A percentile compares a stretch with the other conserved stretches of the same genome.
Conservation (phyloP, 2,888 invertebrate genomes). For the Agrochola macilenta region DNA sequence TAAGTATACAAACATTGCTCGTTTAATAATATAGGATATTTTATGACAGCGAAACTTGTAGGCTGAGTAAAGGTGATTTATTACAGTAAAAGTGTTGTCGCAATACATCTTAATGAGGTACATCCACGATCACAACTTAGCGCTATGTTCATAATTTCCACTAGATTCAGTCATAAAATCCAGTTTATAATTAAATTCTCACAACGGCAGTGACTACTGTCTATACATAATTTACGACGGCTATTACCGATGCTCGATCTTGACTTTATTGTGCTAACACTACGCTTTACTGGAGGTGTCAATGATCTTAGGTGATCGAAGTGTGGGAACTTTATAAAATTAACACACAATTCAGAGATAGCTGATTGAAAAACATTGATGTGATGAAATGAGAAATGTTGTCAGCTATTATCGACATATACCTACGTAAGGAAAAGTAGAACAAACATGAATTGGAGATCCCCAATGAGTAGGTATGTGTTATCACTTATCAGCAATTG, state of each 20-base stretch:
- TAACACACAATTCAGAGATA: conserved; percentile 8
- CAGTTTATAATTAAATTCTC: conserved; percentile 24
- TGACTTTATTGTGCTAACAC: conserved; percentile 25
- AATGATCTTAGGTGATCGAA: conserved; percentile 30
- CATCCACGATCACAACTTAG: conserved; percentile 15
- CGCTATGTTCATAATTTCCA: conserved; percentile 12
- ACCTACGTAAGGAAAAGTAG: conserved; percentile 2
- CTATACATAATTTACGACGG: conserved; percentile 27
- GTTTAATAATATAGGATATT: no score
- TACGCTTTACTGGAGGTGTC: conserved; percentile 31
- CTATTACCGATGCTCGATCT: conserved; percentile 14
- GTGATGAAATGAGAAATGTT: conserved; percentile 20
- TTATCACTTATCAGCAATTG: no score
- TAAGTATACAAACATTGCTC: no score
- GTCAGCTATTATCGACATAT: neutral
- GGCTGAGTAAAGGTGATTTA: conserved; percentile 40
- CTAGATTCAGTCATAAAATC: conserved; percentile 1
- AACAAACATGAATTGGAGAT: conserved; percentile 4
- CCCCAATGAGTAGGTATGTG: neutral
- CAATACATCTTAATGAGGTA: conserved; percentile 11
- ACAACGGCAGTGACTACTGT: conserved; percentile 2
- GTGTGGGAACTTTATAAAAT: conserved; percentile 40
- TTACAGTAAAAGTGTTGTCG: conserved; percentile 33
- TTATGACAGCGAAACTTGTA: conserved; percentile 48
- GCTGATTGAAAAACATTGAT: conserved; percentile 7